Evolutionary conservation across 2,888 invertebrate genomes (phyloP).

Genomic region (Rambutsinella grinnellia): DNA sequence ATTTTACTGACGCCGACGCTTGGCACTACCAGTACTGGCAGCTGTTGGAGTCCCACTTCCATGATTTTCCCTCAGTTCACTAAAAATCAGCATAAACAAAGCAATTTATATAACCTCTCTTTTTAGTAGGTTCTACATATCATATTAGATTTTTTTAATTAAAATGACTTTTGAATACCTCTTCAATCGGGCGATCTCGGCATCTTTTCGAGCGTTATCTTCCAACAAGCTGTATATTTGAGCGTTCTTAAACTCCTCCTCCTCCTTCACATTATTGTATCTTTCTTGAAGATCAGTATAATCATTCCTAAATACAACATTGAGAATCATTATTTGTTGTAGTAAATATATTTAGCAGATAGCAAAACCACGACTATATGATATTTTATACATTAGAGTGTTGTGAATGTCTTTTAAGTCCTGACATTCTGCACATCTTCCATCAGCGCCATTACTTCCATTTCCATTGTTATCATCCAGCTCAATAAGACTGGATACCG

Average conservation of each 20-base stretch:
- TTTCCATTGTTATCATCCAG: neutral
- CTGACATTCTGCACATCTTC: conserved; percentile 17
- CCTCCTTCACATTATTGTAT: conserved; percentile 19
- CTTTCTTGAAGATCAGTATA: conserved; percentile 49
- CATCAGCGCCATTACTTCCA: neutral
- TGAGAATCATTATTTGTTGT: no score
- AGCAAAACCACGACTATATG: no score
- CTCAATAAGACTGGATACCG: no score
- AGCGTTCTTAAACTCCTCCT: conserved; percentile 38
- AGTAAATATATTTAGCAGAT: no score
- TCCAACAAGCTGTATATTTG: conserved; percentile 43
- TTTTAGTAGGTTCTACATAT: no score
- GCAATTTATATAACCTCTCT: no score
- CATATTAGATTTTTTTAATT: no score
- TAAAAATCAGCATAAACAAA: no score
- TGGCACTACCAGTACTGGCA: neutral
- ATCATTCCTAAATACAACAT: conserved; percentile 55
- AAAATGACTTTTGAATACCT: no score
- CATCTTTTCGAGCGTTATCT: neutral
- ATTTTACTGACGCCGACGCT: conserved; percentile 6
- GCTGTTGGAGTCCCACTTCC: neutral
- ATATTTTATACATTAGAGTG: conserved; percentile 55
- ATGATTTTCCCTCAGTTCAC: no score
- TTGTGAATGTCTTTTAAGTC: conserved; percentile 38
- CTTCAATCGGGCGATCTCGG: conserved; percentile 27